phyloP scores from a whole-genome alignment of 2,888 invertebrate genomes.

The Eilema caniola region DNA sequence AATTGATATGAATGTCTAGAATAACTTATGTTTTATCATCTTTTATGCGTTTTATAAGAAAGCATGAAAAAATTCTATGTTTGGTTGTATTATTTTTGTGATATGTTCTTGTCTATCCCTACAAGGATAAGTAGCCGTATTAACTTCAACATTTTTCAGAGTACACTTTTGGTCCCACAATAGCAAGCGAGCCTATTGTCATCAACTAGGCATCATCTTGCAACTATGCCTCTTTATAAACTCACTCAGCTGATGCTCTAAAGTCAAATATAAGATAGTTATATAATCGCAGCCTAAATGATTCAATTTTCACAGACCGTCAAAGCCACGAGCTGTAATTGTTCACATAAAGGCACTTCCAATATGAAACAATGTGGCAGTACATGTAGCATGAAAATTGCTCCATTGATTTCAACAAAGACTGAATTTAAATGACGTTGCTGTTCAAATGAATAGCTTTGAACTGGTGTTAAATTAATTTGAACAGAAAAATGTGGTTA shows the following conservation, averaged over 20 bases:
- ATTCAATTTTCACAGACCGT: slow-evolving; percentile 4
- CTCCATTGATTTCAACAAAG: slow-evolving; percentile 12
- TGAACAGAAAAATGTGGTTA: not conserved
- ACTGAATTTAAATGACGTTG: slow-evolving; percentile 12
- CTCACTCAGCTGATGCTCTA: not conserved
- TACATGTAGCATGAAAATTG: slow-evolving; percentile 12
- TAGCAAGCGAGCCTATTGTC: not conserved
- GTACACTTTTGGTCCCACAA: not conserved
- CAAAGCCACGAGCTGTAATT: slow-evolving; percentile 3
- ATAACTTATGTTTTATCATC: not conserved
- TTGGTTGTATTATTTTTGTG: not conserved
- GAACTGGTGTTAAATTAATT: not conserved
- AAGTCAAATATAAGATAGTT: not conserved
- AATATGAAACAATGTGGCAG: slow-evolving; percentile 10
- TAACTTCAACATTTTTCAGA: not conserved
- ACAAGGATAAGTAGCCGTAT: not conserved
- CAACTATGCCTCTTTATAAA: no score
- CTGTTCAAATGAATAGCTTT: not conserved
- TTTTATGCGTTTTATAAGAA: not conserved
- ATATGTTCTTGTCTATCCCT: not conserved
- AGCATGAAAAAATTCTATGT: not conserved
- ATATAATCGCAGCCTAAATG: not conserved
- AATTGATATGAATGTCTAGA: not conserved
- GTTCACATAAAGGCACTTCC: slow-evolving; percentile 1
- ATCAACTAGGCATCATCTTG: not conserved